Percentiles rank a stretch among this genome's conserved stretches.
These are phyloP conservation scores for Piprites chloris DNA, from an alignment of 2,113 vertebrate species.

Conservation along the genomic window DNA sequence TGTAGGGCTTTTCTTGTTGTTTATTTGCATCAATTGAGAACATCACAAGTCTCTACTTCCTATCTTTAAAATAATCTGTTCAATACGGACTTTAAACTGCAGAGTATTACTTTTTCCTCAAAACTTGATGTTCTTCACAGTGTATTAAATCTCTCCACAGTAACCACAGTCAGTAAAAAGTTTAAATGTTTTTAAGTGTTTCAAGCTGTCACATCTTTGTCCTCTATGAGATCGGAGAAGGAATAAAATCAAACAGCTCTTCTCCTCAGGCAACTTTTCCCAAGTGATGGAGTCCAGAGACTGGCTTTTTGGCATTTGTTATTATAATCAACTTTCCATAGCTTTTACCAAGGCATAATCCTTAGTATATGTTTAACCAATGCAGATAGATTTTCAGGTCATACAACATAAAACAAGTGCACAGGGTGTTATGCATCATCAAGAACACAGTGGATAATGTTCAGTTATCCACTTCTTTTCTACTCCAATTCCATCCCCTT, in stretches of 20 bases:
- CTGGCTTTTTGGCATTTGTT: constrained; percentile 23
- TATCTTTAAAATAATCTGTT: neutral
- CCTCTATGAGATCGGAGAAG: neutral
- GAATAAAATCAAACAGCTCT: constrained; percentile 20
- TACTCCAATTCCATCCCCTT: constrained; percentile 56
- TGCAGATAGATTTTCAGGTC: constrained; percentile 45
- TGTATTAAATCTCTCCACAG: neutral
- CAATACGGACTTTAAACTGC: neutral
- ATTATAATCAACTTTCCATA: constrained; percentile 44
- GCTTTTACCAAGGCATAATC: constrained; percentile 44
- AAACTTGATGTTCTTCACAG: neutral
- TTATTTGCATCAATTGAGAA: neutral
- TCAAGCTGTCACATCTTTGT: constrained; percentile 35
- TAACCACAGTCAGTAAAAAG: neutral
- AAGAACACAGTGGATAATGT: constrained; percentile 42
- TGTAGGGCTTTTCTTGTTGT: neutral
- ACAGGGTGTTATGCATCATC: constrained; percentile 38
- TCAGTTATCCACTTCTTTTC: constrained; percentile 64
- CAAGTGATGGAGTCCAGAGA: constrained; percentile 24
- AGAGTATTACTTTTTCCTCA: neutral
- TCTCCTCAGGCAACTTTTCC: constrained; percentile 37
- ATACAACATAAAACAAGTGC: constrained; percentile 47
- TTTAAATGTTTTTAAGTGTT: constrained; percentile 5
- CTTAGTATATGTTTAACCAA: constrained; percentile 12
- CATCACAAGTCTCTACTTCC: neutral